A percentile compares a stretch with the other conserved stretches of the same genome.
phyloP scores from a whole-genome alignment of 2,113 vertebrate species.

The Urocolius indicus region DNA sequence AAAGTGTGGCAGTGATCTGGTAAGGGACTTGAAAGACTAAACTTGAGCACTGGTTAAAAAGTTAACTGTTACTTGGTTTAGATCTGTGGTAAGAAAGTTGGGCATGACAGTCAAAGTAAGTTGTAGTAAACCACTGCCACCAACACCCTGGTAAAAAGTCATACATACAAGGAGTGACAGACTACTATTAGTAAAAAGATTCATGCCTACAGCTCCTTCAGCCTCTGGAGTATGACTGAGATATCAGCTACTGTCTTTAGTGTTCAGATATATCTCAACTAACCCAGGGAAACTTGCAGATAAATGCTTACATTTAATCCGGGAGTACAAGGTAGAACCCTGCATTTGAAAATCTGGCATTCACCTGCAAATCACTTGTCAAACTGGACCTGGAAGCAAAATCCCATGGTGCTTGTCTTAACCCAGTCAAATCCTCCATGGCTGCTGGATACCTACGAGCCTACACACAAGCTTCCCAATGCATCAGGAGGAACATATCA shows the following conservation, averaged over 20 bases:
- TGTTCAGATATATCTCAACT: background rate
- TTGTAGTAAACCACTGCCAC: background rate
- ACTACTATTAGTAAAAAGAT: background rate
- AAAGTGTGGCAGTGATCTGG: background rate
- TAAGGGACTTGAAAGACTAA: background rate
- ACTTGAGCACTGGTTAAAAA: background rate
- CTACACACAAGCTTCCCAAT: fast-evolving
- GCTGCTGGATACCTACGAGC: background rate
- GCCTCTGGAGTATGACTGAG: background rate
- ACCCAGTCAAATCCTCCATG: background rate
- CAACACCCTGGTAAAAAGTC: background rate
- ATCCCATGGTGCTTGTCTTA: background rate
- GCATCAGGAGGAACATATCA: background rate
- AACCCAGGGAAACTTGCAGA: background rate
- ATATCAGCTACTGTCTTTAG: background rate
- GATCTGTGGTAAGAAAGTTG: background rate
- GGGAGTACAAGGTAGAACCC: background rate
- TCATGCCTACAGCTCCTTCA: background rate
- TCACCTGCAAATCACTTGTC: background rate
- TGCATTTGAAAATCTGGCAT: background rate
- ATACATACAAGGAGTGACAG: background rate
- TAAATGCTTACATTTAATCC: background rate
- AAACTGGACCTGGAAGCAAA: background rate
- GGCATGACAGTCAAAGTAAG: background rate
- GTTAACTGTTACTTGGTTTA: background rate